These are phyloP conservation scores for Quadriops clusia DNA, from an alignment of 2,888 invertebrate genomes.

Conservation along the genomic window DNA sequence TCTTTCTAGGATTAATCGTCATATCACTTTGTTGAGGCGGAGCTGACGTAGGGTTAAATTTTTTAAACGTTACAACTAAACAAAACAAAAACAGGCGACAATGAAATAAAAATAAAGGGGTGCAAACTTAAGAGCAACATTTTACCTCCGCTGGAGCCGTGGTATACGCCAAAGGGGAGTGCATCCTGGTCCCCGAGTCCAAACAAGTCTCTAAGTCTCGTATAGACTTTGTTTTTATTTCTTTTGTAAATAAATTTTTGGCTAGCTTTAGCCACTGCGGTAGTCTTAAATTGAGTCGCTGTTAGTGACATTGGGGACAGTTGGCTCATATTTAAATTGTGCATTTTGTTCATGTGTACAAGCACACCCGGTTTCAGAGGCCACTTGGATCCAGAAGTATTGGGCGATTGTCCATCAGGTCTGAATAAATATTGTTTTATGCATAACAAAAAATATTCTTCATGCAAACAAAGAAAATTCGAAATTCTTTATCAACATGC, in stretches of 20 bases:
- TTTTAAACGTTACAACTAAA: conserved; percentile 79
- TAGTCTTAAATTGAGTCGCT: conserved; percentile 24
- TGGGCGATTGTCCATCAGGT: conserved; percentile 39
- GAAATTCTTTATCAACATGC: not conserved
- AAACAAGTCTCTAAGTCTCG: conserved; percentile 29
- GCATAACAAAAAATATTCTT: conserved; percentile 1
- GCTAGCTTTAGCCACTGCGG: conserved; percentile 19
- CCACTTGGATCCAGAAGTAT: conserved; percentile 52
- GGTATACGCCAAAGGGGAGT: conserved; percentile 37
- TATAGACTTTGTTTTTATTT: conserved; percentile 31
- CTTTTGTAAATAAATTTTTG: conserved; percentile 24
- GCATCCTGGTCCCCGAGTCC: conserved; percentile 30
- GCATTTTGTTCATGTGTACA: conserved; percentile 76
- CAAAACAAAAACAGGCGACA: conserved; percentile 31
- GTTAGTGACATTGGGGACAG: conserved; percentile 19
- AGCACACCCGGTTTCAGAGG: conserved; percentile 79
- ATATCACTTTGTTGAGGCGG: conserved; percentile 6
- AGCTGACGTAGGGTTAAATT: conserved; percentile 33
- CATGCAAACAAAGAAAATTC: conserved; percentile 1
- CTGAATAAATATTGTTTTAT: conserved; percentile 20
- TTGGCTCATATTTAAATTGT: conserved; percentile 43
- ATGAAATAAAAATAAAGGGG: conserved; percentile 14
- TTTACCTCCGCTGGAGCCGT: conserved; percentile 39
- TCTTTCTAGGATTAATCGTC: conserved; percentile 41
- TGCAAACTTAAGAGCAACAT: conserved; percentile 7